Evolutionary conservation across 2,113 vertebrate genomes (phyloP), one percentile per base, ranked within the genome.

Genomic region (Mastomys coucha): DNA sequence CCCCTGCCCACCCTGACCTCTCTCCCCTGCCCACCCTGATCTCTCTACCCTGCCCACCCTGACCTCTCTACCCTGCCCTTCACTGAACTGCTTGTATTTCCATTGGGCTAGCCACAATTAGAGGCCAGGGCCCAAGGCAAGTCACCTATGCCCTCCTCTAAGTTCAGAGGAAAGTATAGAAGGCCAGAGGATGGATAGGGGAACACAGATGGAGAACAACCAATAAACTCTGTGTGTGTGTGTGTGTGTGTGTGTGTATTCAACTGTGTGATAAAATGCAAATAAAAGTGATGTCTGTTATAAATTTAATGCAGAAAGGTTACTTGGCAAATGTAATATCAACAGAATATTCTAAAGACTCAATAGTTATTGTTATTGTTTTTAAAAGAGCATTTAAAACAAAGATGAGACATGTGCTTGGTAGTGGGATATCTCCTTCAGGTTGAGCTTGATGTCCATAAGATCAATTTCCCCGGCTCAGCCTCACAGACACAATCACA

Each of bases 281-380:
- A 58, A 84, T 17, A 45, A 65, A 85, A 84, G 81, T 65, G 82
- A 39, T 42, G 26, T 11, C 39, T 63, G 13, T 39, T 42, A 84
- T 42, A 42, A 42, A 63, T 42, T 84, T 60, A 39, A 14, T 85
- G 58, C 58, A 85, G 26, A 85, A 85, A 65, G 56, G 28, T 2
- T 80, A 82, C 77, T 94, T 93, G 20, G 9, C 81, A 94, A 80
- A 70, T 84, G 75, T 28, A 69, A 49, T n/a, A 91, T 49, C 49
- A 91, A 80, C 4, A 80, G 42, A 86, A 92, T 90, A 70, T 45
- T 63, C 31, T 12, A 42, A 89, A 49, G 39, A 85, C 36, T 56
- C 13, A 56, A 70, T 2, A 77, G 63, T 53, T 91, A 42, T 82
- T 77, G 93, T 93, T 86, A 58, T 26, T 49, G 58, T 80, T 78